phyloP scores from a whole-genome alignment of 2,113 vertebrate genomes.

The Chionodraco myersi region DNA sequence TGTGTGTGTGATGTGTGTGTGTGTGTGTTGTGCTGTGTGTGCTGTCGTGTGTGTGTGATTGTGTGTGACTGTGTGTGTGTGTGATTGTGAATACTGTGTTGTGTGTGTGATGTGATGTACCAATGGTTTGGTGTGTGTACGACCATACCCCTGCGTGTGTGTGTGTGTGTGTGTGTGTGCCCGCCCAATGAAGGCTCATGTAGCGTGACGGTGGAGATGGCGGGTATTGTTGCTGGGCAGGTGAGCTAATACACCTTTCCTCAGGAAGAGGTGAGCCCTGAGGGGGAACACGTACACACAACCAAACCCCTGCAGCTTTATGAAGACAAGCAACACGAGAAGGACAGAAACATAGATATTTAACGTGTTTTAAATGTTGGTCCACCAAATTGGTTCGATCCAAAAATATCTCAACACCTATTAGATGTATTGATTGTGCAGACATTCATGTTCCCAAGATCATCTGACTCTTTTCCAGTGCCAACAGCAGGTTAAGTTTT shows the following conservation, averaged over 20 bases:
- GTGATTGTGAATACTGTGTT: no score
- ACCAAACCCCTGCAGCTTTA: background rate
- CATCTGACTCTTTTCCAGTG: no score
- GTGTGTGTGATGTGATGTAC: no score
- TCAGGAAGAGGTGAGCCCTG: constrained; percentile 53
- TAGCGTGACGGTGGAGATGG: constrained; percentile 75
- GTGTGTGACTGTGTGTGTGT: no score
- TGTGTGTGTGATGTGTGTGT: no score
- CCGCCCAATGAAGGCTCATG: constrained; percentile 75
- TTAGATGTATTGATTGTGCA: background rate
- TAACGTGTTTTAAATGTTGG: background rate
- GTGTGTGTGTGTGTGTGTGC: constrained; percentile 33
- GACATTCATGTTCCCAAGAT: background rate
- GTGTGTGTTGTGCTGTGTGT: no score
- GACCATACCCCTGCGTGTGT: no score
- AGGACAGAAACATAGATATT: no score
- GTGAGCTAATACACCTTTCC: constrained; percentile 83
- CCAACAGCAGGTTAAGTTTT: no score
- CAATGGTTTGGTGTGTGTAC: no score
- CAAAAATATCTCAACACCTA: background rate
- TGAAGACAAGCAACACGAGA: background rate
- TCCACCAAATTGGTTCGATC: background rate
- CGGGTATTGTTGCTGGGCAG: constrained; percentile 78
- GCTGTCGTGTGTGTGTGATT: no score
- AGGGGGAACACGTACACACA: constrained; percentile 67